phyloP scores from a whole-genome alignment of 2,888 invertebrate genomes.

The Byasa hedistus region DNA sequence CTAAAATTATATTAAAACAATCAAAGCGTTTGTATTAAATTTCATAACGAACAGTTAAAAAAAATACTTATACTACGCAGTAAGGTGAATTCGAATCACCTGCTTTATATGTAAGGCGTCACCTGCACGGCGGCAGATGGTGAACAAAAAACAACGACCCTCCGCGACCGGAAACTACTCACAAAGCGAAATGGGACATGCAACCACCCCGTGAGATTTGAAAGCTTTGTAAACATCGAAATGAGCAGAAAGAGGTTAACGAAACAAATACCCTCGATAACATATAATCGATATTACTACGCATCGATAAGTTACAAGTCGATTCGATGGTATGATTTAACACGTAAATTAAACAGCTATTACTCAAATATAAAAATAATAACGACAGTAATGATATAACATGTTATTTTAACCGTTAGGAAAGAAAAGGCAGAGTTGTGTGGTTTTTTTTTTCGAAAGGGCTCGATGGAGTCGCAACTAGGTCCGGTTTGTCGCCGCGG shows the following conservation, averaged over 20 bases:
- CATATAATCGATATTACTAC: neutral
- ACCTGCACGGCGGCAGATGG: conserved; percentile 74
- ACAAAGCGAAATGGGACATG: conserved; percentile 34
- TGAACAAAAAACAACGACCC: conserved; percentile 58
- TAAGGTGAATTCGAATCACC: conserved; percentile 70
- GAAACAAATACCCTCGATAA: neutral
- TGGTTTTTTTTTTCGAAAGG: conserved; percentile 24
- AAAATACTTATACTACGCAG: conserved; percentile 38
- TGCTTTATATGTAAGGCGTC: conserved; percentile 72
- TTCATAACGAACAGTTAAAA: neutral
- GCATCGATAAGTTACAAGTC: neutral
- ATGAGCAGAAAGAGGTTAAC: conserved; percentile 13
- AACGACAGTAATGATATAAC: conserved; percentile 12
- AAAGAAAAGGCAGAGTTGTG: conserved; percentile 7
- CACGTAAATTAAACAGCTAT: neutral
- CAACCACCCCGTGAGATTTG: conserved; percentile 30
- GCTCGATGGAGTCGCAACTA: conserved; percentile 36
- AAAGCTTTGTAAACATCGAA: conserved; percentile 24
- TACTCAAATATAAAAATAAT: neutral
- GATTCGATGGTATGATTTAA: neutral
- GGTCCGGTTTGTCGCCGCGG: conserved; percentile 47
- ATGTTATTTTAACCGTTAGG: conserved; percentile 17
- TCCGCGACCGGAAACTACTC: conserved; percentile 42
- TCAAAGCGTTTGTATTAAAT: neutral
- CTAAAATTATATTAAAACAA: neutral